Percentiles rank a stretch among this genome's conserved stretches.
Conservation (phyloP, 1,140 invertebrate genomes). For the Venturia canescens region DNA sequence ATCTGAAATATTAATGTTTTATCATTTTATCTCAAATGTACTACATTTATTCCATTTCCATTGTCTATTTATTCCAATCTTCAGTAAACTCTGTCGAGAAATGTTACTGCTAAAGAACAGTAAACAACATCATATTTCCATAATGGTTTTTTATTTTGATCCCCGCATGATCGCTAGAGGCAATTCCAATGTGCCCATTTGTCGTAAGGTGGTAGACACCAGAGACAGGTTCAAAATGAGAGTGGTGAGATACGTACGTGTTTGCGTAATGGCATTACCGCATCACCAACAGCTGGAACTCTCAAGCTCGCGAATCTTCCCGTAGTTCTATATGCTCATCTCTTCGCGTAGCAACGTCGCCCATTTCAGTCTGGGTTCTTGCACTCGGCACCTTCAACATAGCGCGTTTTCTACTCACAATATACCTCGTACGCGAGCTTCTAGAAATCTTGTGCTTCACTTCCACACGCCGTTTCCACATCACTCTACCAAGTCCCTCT, state of each 20-base stretch:
- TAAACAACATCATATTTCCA: not conserved
- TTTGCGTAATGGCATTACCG: slow-evolving; percentile 24
- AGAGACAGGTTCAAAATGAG: not conserved
- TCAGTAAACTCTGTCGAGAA: too few relatives aligned
- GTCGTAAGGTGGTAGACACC: not conserved
- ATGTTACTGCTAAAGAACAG: too few relatives aligned
- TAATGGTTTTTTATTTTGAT: not conserved
- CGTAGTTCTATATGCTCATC: too few relatives aligned
- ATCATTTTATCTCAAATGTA: too few relatives aligned
- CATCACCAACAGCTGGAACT: slow-evolving; percentile 19
- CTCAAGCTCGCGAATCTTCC: not conserved
- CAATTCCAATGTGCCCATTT: not conserved
- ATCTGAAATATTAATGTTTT: too few relatives aligned
- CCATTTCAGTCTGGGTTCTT: slow-evolving; percentile 17
- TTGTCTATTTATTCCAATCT: not conserved
- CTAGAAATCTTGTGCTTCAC: not conserved
- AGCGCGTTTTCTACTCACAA: not conserved
- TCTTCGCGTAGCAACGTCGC: slow-evolving; percentile 15
- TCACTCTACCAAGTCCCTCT: not conserved
- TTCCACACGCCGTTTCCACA: not conserved
- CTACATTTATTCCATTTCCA: too few relatives aligned
- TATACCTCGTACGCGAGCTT: not conserved
- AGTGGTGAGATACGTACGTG: not conserved
- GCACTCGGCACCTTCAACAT: not conserved
- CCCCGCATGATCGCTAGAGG: not conserved